phyloP scores from a whole-genome alignment of 2,888 invertebrate genomes.

The Andrena chrysosceles region DNA sequence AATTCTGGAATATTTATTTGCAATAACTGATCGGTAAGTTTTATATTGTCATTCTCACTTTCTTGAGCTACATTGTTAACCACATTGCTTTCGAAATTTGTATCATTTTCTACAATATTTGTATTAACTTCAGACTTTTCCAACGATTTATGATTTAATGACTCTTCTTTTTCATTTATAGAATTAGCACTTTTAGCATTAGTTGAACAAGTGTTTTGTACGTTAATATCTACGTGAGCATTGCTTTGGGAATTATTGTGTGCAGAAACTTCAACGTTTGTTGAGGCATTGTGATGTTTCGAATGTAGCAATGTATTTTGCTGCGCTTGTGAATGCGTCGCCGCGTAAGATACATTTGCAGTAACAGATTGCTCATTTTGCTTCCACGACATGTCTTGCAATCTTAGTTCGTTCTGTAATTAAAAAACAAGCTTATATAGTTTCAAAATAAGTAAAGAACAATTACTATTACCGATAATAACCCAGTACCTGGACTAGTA shows the following conservation, averaged over 20 bases:
- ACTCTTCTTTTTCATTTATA: background rate
- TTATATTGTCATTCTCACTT: conserved; percentile 12
- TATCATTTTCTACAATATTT: background rate
- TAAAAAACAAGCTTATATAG: conserved; percentile 18
- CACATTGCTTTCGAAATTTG: background rate
- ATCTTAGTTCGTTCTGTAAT: conserved; percentile 90
- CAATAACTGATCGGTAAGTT: conserved; percentile 35
- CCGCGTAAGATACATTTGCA: conserved; percentile 19
- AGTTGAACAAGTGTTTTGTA: background rate
- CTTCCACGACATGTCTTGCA: conserved; percentile 90
- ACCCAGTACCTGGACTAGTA: conserved; percentile 85
- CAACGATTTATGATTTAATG: background rate
- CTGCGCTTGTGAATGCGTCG: conserved; percentile 14
- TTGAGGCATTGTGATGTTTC: conserved; percentile 3
- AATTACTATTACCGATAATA: conserved; percentile 4
- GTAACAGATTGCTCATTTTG: conserved; percentile 70
- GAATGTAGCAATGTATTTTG: conserved; percentile 6
- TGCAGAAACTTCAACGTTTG: conserved; percentile 3
- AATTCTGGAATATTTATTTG: conserved; percentile 30
- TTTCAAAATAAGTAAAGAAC: background rate
- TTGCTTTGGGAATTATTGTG: conserved; percentile 2
- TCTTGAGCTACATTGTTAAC: conserved; percentile 3
- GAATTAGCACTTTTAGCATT: background rate
- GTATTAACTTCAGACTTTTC: conserved; percentile 12
- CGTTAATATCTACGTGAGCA: background rate